Percentiles rank a stretch among this genome's conserved stretches.
Evolutionary conservation across 2,888 invertebrate genomes (phyloP).

Genomic region (Spisula subtruncata): DNA sequence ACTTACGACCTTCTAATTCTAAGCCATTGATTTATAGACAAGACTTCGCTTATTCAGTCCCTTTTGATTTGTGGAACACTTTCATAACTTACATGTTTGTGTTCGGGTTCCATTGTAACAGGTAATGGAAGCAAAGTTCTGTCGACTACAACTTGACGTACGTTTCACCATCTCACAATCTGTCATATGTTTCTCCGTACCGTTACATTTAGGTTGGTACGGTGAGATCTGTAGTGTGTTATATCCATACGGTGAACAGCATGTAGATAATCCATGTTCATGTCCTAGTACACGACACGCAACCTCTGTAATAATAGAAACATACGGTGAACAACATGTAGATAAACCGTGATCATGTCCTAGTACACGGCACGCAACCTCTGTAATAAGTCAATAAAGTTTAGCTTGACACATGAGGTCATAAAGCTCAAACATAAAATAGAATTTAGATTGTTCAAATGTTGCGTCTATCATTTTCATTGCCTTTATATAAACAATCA

Average conservation of each 20-base stretch:
- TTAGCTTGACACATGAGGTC: too few relatives aligned
- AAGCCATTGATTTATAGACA: too few relatives aligned
- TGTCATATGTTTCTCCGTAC: constrained; percentile 75
- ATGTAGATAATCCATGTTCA: constrained; percentile 76
- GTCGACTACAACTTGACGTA: constrained; percentile 63
- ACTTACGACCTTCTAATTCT: too few relatives aligned
- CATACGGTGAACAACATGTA: constrained; percentile 77
- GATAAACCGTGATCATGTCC: constrained; percentile 78
- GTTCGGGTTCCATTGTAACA: constrained; percentile 80
- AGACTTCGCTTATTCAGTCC: too few relatives aligned
- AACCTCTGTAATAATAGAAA: constrained; percentile 72
- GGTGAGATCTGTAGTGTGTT: constrained; percentile 63
- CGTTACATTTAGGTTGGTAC: constrained; percentile 72
- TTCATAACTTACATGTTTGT: constrained; percentile 55
- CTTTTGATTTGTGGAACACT: too few relatives aligned
- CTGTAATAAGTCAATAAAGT: constrained; percentile 63
- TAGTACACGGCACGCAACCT: constrained; percentile 79
- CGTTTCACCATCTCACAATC: constrained; percentile 72
- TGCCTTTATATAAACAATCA: too few relatives aligned
- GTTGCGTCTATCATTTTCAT: too few relatives aligned
- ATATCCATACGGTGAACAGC: constrained; percentile 81
- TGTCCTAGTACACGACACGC: constrained; percentile 80
- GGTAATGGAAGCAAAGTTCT: constrained; percentile 79
- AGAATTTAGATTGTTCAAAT: too few relatives aligned
- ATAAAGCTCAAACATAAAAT: too few relatives aligned